A percentile compares a stretch with the other conserved stretches of the same genome.
Conservation (phyloP, 2,888 invertebrate species). For the Dryobotodes eremita region DNA sequence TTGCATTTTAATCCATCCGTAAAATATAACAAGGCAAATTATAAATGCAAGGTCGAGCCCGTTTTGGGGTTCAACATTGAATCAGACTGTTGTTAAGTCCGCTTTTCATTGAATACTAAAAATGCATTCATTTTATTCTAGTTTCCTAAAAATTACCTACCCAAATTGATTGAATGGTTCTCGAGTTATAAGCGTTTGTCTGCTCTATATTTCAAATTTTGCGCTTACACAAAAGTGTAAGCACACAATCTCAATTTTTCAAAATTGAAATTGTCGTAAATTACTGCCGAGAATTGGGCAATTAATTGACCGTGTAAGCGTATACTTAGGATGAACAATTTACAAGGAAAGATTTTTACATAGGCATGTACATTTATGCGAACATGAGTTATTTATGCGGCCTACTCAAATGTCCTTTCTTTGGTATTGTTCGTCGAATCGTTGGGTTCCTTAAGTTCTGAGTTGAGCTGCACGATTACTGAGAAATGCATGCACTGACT, state of each 20-base stretch:
- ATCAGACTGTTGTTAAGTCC: too few relatives aligned
- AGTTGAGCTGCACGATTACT: too few relatives aligned
- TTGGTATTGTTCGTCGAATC: too few relatives aligned
- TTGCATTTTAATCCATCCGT: background rate
- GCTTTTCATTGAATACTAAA: background rate
- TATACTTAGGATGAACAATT: background rate
- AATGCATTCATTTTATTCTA: background rate
- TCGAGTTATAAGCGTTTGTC: background rate
- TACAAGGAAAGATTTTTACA: background rate
- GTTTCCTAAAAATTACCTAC: background rate
- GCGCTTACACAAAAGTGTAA: background rate
- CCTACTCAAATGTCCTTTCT: too few relatives aligned
- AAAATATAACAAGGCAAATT: background rate
- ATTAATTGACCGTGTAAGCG: background rate
- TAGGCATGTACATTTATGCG: too few relatives aligned
- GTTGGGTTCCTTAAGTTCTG: too few relatives aligned
- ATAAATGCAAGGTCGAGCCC: too few relatives aligned
- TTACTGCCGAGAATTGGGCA: background rate
- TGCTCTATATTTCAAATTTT: background rate
- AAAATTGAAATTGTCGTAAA: background rate
- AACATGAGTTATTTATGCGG: background rate
- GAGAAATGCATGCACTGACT: too few relatives aligned
- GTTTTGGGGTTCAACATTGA: conserved; percentile 3
- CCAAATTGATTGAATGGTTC: background rate
- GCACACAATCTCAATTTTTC: too few relatives aligned